Percentiles rank a stretch among this genome's conserved stretches.
These are phyloP conservation scores for Acipenser oxyrinchus DNA, from an alignment of 2,797 vertebrate genomes.

Conservation along the genomic window DNA sequence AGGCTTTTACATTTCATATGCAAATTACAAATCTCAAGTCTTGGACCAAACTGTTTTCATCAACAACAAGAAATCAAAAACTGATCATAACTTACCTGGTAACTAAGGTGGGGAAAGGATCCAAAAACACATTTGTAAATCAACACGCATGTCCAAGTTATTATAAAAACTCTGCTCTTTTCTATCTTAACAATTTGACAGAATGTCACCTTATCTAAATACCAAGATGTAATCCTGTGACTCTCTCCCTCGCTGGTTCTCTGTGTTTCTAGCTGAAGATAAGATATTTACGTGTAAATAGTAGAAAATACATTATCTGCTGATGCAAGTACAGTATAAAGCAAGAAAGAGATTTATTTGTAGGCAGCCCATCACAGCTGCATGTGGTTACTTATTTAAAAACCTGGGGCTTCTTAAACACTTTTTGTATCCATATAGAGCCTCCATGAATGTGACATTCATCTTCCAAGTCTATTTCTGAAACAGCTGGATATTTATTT, in stretches of 20 bases:
- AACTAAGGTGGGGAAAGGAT: too few relatives aligned
- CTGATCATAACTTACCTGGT: too few relatives aligned
- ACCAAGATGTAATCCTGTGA: too few relatives aligned
- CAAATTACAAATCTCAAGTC: too few relatives aligned
- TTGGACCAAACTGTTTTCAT: too few relatives aligned
- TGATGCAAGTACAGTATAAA: background rate
- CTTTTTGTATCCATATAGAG: background rate
- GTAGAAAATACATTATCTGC: background rate
- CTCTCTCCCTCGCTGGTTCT: background rate
- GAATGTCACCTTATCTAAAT: too few relatives aligned
- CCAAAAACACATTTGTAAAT: too few relatives aligned
- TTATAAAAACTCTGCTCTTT: background rate
- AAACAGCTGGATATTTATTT: too few relatives aligned
- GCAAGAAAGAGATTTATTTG: background rate
- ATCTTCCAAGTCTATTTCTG: background rate
- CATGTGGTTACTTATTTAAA: background rate
- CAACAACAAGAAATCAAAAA: too few relatives aligned
- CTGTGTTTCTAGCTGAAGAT: background rate
- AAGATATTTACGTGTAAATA: background rate
- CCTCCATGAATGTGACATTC: background rate
- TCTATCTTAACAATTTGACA: background rate
- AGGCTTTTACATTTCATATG: too few relatives aligned
- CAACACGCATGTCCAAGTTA: too few relatives aligned
- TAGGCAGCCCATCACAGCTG: background rate
- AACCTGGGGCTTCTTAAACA: background rate